Evolutionary conservation across 2,888 invertebrate species (phyloP).

Genomic region (Atethmia centrago): DNA sequence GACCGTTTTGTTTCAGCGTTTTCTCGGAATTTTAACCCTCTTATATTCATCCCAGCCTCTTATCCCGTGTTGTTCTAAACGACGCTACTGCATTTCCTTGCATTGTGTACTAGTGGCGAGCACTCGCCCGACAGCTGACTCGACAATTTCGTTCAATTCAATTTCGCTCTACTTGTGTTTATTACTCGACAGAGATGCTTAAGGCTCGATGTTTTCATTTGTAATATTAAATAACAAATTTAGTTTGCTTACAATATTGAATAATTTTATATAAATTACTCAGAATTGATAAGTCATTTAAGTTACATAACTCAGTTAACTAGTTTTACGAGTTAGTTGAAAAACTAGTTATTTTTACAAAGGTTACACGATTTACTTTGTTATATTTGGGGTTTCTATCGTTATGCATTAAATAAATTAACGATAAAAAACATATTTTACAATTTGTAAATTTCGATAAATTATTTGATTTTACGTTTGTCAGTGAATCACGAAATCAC

Average conservation of each 20-base stretch:
- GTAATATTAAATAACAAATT: slow-evolving; percentile 34
- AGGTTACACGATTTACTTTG: neutral
- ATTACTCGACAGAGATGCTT: slow-evolving; percentile 60
- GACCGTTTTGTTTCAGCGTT: neutral
- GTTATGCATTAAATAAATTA: neutral
- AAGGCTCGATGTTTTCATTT: slow-evolving; percentile 40
- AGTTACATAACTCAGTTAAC: neutral
- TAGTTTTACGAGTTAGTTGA: too few species aligned
- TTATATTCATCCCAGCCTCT: neutral
- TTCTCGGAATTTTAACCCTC: neutral
- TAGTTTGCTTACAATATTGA: slow-evolving; percentile 12
- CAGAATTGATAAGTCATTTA: slow-evolving; percentile 4
- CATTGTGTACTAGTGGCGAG: slow-evolving; percentile 27
- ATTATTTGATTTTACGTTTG: neutral
- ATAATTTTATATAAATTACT: slow-evolving; percentile 12
- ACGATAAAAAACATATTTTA: too few species aligned
- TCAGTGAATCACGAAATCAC: too few species aligned
- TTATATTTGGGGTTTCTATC: neutral
- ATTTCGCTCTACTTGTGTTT: slow-evolving; percentile 67
- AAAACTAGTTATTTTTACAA: neutral
- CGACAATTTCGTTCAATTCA: slow-evolving; percentile 64
- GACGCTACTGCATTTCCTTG: slow-evolving; percentile 3
- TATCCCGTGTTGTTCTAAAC: neutral
- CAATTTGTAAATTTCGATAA: neutral
- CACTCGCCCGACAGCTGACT: slow-evolving; percentile 47